These are phyloP conservation scores for Mustela nigripes DNA, from an alignment of 2,113 vertebrate species.

Conservation along the genomic window DNA sequence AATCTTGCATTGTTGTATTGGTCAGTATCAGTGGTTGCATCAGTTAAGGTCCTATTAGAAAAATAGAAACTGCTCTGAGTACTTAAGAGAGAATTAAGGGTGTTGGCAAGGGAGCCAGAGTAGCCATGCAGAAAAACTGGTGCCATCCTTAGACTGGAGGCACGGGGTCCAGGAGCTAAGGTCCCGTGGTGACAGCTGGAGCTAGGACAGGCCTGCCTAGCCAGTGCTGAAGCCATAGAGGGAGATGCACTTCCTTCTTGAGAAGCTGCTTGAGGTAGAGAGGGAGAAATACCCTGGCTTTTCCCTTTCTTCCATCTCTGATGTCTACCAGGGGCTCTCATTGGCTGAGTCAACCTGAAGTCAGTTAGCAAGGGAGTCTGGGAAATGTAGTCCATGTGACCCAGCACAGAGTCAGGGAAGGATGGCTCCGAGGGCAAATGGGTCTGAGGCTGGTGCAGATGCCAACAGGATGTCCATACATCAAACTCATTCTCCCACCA, in stretches of 20 bases:
- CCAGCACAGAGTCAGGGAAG: neutral
- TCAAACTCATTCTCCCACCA: neutral
- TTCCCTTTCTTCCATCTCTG: neutral
- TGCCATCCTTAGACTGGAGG: neutral
- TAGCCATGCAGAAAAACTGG: neutral
- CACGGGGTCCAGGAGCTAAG: neutral
- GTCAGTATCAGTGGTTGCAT: neutral
- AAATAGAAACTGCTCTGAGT: neutral
- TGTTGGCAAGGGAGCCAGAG: neutral
- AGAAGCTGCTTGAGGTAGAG: too few species aligned
- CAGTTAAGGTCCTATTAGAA: neutral
- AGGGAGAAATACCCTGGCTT: neutral
- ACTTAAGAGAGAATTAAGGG: neutral
- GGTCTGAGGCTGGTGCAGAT: neutral
- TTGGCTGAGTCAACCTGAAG: neutral
- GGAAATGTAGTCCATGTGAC: neutral
- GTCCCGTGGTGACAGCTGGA: neutral
- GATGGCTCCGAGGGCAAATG: neutral
- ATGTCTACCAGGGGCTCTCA: neutral
- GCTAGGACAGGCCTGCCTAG: neutral
- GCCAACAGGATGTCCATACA: neutral
- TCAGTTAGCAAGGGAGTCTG: neutral
- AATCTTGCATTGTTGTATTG: neutral
- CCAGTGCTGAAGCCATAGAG: neutral
- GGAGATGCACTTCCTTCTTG: neutral